phyloP scores from a whole-genome alignment of 2,797 vertebrate genomes.

The Falco cherrug region DNA sequence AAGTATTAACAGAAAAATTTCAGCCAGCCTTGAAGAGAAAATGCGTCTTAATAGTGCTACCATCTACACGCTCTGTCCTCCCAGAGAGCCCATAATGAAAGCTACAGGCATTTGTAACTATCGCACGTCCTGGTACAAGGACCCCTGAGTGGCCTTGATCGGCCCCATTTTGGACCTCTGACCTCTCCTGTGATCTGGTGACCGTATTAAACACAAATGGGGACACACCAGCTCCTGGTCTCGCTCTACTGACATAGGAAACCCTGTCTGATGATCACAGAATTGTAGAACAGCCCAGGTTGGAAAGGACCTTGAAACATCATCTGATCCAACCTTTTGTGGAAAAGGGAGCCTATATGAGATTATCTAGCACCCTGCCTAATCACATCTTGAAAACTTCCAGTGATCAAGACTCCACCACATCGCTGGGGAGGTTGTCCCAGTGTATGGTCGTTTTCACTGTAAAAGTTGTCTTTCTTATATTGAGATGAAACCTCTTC shows the following conservation, averaged over 20 bases:
- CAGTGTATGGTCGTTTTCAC: background rate
- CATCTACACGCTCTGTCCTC: background rate
- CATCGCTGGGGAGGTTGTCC: background rate
- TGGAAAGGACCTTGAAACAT: background rate
- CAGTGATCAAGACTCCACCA: background rate
- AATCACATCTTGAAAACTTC: background rate
- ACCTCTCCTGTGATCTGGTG: background rate
- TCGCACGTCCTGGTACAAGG: accelerated
- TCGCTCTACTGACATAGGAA: background rate
- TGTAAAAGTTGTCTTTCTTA: background rate
- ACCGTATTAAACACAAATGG: background rate
- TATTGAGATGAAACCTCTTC: background rate
- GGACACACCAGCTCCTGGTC: background rate
- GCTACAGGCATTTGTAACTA: background rate
- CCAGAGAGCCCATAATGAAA: background rate
- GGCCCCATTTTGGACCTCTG: background rate
- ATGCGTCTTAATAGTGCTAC: background rate
- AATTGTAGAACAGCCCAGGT: background rate
- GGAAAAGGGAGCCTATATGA: background rate
- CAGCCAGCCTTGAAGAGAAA: background rate
- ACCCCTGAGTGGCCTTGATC: background rate
- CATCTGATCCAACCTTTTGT: background rate
- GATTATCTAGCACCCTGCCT: background rate
- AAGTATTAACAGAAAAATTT: background rate
- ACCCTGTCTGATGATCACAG: background rate